Evolutionary conservation across 1,140 invertebrate genomes (phyloP), one percentile per base, ranked within the genome.

Genomic region (Diuraphis noxia): DNA sequence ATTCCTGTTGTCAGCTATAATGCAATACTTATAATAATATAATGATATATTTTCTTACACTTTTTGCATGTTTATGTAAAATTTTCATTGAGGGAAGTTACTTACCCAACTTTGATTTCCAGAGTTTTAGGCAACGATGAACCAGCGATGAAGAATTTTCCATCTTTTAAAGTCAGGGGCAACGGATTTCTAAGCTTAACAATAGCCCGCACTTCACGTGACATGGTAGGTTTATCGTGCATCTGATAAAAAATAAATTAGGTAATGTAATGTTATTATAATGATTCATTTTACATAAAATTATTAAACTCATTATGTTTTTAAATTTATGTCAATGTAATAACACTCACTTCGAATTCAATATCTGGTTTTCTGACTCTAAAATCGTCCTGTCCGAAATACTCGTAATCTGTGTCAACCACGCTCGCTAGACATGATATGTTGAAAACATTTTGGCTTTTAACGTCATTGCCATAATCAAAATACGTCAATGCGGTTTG

Each of bases 341-440:
- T 2, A 79, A 38, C 8, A 92, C 84, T 92, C 93, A 96, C 96
- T 93, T 95, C 95, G 91, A 98, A 96, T 93, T 96, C 96, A 72
- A 98, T 97, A 93, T 98, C 97, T 0, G 98, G 98, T 93, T 98
- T 98, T 38, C 97, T 94, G 6, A 98, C 96, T 92, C 97, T 95
- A 93, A 98, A 98, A 94, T 98, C 97, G 93, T 98, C 97, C 94
- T 98, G 97, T 0, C 97, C 97, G 93, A 97, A 98, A 93, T 97
- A 98, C 93, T 98, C 97, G 93, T 96, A 98, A 82, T 97, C 96
- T 1, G 96, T 98, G 84, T 98, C 96, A 25, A 96, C 95, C 8
- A 99, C 97, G 3, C 95, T 96, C 0, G 96, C 97, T 40, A 98
- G 93, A 92, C 97, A 97, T 0, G 97, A 95, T 30, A 98, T 96